Percentiles rank a stretch among this genome's conserved stretches.
Evolutionary conservation across 2,888 invertebrate genomes (phyloP).

Genomic region (Catocala fraxini): DNA sequence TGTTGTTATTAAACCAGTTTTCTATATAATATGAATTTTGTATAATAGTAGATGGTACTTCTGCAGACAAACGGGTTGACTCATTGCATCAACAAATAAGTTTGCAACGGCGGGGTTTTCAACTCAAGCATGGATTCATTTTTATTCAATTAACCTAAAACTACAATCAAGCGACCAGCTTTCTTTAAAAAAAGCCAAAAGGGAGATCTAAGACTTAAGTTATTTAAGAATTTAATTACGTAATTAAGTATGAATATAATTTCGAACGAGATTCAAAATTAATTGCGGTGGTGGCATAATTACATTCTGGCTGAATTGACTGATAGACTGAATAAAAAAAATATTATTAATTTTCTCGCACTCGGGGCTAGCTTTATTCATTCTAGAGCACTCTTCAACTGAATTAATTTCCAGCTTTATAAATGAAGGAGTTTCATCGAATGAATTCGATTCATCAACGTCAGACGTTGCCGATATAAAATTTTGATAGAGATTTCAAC

Average conservation of each 20-base stretch:
- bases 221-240: constrained; percentile 1
- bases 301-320: constrained; percentile 1
- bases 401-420: constrained; percentile 31
- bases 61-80: too few relatives aligned
- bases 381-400: constrained; percentile 12
- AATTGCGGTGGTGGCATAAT: neutral
- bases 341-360: neutral
- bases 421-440: constrained; percentile 31
- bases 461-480: constrained; percentile 38
- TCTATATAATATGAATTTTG: too few relatives aligned
- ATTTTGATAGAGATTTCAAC: constrained; percentile 29
- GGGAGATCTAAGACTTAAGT: neutral
- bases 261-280: neutral
- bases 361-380: neutral
- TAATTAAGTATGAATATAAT: neutral
- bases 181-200: too few relatives aligned
- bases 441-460: constrained; percentile 40
- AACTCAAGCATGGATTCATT: too few relatives aligned
- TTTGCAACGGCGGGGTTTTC: too few relatives aligned
- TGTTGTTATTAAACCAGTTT: too few relatives aligned
- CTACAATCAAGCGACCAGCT: too few relatives aligned
- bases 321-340: neutral
- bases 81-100: too few relatives aligned
- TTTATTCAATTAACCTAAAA: too few relatives aligned
- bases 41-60: too few relatives aligned